Percentiles rank a stretch among this genome's conserved stretches.
Evolutionary conservation across 30 jellyfish, hydroid and myxozoan genomes (phyloP).

Genomic region (Mastigias papua): DNA sequence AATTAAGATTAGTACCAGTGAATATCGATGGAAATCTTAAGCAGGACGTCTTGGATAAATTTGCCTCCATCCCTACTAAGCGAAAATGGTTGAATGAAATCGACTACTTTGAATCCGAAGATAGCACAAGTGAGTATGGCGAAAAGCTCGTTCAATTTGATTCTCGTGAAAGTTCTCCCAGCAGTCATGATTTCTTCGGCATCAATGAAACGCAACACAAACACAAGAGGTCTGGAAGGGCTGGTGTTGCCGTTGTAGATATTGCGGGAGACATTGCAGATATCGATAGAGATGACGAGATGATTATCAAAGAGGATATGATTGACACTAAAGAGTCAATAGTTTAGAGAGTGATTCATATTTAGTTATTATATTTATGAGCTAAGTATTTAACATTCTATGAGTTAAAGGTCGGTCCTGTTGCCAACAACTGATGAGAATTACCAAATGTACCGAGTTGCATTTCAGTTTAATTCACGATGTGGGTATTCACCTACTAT

Average conservation of each 20-base stretch:
- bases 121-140: neutral
- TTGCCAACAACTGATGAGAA: too few relatives aligned
- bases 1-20: neutral
- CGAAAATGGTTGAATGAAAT: neutral
- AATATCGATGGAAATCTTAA: neutral
- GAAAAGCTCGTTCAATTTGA: neutral
- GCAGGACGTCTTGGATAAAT: neutral
- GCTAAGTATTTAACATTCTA: too few relatives aligned
- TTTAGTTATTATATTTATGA: too few relatives aligned
- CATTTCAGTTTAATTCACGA: too few relatives aligned
- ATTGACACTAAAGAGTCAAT: slow-evolving; percentile 37
- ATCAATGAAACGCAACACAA: neutral
- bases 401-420: too few relatives aligned
- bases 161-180: neutral
- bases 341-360: too few relatives aligned
- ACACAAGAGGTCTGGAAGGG: neutral
- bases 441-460: too few relatives aligned
- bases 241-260: neutral
- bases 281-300: neutral
- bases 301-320: neutral
- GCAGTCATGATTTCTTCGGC: neutral
- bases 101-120: neutral
- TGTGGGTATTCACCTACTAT: too few relatives aligned
- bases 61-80: neutral
- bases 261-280: neutral